phyloP scores from a whole-genome alignment of 1,140 invertebrate species.

The Atta colombica region DNA sequence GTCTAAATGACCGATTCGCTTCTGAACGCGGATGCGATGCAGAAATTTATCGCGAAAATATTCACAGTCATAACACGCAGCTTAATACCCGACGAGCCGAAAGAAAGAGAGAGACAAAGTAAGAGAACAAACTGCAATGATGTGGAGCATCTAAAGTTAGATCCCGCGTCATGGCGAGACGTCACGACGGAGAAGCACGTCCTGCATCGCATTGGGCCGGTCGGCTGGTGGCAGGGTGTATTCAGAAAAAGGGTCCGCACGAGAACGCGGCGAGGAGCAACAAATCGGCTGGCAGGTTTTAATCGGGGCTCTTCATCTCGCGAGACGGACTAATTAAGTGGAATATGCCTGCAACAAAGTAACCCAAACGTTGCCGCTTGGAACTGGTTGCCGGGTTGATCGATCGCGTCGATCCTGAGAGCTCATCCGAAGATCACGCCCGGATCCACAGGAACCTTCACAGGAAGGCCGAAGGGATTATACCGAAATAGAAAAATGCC shows the following conservation, averaged over 20 bases:
- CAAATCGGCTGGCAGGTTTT: constrained; percentile 66
- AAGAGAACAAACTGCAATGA: constrained; percentile 37
- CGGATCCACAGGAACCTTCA: background rate
- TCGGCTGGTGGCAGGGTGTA: constrained; percentile 41
- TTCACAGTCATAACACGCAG: constrained; percentile 73
- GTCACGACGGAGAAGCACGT: constrained; percentile 18
- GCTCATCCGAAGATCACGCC: constrained; percentile 25
- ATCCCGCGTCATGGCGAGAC: constrained; percentile 51
- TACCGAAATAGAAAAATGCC: constrained; percentile 40
- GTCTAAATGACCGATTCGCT: constrained; percentile 13
- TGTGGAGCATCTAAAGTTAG: constrained; percentile 72
- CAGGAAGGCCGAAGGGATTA: background rate
- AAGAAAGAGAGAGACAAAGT: constrained; percentile 30
- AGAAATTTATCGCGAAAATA: constrained; percentile 73
- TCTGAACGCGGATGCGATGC: background rate
- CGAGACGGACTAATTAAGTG: constrained; percentile 69
- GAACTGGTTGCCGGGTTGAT: constrained; percentile 64
- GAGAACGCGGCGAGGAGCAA: constrained; percentile 45
- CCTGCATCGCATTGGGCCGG: constrained; percentile 11
- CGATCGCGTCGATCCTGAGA: constrained; percentile 56
- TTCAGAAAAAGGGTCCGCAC: constrained; percentile 38
- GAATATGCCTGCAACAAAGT: constrained; percentile 66
- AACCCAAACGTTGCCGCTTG: constrained; percentile 64
- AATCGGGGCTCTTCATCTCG: constrained; percentile 70
- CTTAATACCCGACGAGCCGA: constrained; percentile 45